These are phyloP conservation scores for Thelaira solivaga DNA, from an alignment of 2,888 invertebrate genomes.

Conservation along the genomic window DNA sequence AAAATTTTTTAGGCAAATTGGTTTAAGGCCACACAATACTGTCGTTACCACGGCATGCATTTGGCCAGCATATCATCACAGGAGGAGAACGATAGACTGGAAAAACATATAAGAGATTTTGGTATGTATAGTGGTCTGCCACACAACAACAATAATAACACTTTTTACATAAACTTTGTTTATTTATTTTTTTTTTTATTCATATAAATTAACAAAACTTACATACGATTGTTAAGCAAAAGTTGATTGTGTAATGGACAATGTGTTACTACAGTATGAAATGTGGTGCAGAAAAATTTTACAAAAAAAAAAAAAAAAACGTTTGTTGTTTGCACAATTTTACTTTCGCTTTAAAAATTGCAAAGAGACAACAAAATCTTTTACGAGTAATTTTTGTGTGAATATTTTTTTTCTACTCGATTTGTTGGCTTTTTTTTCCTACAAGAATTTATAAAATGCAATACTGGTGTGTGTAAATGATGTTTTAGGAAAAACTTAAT, in stretches of 20 bases:
- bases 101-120: conserved; percentile 93
- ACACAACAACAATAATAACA: neutral
- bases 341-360: conserved; percentile 39
- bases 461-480: conserved; percentile 30
- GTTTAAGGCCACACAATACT: conserved; percentile 94
- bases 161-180: neutral
- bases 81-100: conserved; percentile 92
- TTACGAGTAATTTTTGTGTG: conserved; percentile 10
- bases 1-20: conserved; percentile 88
- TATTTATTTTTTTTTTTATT: neutral
- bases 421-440: neutral
- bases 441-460: conserved; percentile 30
- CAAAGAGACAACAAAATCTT: neutral
- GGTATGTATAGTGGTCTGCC: conserved; percentile 81
- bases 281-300: neutral
- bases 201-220: neutral
- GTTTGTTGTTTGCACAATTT: conserved; percentile 19
- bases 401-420: neutral
- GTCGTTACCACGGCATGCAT: conserved; percentile 95
- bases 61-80: conserved; percentile 92
- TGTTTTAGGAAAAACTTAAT: conserved; percentile 41
- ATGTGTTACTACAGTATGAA: neutral
- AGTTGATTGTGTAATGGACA: conserved; percentile 12
- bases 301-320: neutral
- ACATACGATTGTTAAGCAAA: neutral